Percentiles rank a stretch among this genome's conserved stretches.
These are phyloP conservation scores for Phaethornis superciliosus DNA, from an alignment of 2,113 vertebrate species.

Conservation along the genomic window DNA sequence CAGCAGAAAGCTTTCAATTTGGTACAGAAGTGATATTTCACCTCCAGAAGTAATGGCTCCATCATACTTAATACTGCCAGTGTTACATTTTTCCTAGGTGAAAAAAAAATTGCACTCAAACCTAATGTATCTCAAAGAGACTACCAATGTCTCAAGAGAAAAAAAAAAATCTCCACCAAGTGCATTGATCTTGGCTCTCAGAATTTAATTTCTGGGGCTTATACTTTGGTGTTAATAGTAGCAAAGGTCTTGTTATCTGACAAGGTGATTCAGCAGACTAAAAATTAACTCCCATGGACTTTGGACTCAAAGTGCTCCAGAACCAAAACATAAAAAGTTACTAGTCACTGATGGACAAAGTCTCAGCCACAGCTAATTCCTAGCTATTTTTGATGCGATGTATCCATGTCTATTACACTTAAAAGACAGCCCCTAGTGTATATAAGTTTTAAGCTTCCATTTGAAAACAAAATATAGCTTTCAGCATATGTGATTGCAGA, in stretches of 20 bases:
- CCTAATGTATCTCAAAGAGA: background rate
- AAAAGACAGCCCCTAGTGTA: background rate
- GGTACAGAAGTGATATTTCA: background rate
- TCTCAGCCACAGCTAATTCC: background rate
- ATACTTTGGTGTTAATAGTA: background rate
- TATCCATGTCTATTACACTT: background rate
- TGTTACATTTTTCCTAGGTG: background rate
- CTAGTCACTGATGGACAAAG: background rate
- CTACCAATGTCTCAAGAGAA: background rate
- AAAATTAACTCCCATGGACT: background rate
- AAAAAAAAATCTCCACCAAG: background rate
- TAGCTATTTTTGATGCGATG: background rate
- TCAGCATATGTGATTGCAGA: background rate
- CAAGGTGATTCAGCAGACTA: background rate
- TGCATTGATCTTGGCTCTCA: background rate
- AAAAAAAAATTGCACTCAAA: background rate
- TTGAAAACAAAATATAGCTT: background rate
- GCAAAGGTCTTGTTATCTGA: background rate
- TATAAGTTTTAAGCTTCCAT: background rate
- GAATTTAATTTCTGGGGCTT: background rate
- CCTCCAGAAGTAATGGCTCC: background rate
- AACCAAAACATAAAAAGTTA: background rate
- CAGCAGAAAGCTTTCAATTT: conserved; percentile 13
- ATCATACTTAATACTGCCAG: background rate
- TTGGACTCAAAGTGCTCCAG: background rate